Percentiles rank a stretch among this genome's conserved stretches.
Conservation (phyloP, 2,888 invertebrate genomes). For the Petrolisthes cinctipes region DNA sequence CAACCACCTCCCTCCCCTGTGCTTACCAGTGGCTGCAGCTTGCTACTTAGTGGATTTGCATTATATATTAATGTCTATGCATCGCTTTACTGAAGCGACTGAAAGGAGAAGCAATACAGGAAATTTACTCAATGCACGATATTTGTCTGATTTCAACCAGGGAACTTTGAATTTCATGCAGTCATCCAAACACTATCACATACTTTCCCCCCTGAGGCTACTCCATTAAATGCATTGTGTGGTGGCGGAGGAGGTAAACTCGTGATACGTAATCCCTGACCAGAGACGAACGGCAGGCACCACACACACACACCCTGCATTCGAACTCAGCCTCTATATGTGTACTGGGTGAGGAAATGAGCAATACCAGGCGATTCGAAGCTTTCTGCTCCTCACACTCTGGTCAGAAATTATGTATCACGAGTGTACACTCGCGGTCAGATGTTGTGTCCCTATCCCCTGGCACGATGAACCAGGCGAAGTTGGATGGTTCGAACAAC, state of each 20-base stretch:
- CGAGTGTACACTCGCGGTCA: no score
- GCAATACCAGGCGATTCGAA: no score
- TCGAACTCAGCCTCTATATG: no score
- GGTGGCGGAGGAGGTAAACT: neutral
- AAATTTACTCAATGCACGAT: neutral
- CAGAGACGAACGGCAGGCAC: no score
- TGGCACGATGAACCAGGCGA: no score
- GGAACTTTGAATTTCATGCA: neutral
- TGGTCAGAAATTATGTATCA: no score
- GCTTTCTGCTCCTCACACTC: no score
- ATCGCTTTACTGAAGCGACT: neutral
- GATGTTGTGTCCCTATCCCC: no score
- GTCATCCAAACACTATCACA: slow-evolving; percentile 12
- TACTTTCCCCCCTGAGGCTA: neutral
- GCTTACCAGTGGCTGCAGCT: neutral
- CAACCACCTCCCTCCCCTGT: neutral
- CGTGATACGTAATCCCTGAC: no score
- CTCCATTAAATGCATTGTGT: neutral
- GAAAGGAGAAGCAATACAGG: neutral
- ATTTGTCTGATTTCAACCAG: neutral
- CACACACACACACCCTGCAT: no score
- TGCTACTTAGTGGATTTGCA: neutral
- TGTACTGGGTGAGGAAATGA: no score
- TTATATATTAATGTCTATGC: neutral
- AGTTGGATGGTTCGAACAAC: no score